Evolutionary conservation across 2,888 invertebrate genomes (phyloP), one percentile per base, ranked within the genome.

Genomic region (Ischnura elegans): DNA sequence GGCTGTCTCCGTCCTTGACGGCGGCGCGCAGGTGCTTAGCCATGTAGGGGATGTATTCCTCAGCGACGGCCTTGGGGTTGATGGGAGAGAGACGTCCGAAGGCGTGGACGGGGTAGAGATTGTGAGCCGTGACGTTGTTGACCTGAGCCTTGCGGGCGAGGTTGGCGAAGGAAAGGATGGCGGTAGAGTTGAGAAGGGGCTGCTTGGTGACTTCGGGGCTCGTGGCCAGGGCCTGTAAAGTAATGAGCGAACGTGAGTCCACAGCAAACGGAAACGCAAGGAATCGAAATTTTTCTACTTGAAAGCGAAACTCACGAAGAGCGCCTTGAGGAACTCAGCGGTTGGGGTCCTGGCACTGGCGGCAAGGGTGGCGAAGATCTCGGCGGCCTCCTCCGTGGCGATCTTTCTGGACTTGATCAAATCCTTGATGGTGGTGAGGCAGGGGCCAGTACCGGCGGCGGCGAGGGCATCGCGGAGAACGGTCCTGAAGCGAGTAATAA

Each of bases 381-480:
- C 95, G 21, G 97, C 97, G 36, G 97, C 97, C 96, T 97, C 97
- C 93, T 96, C 95, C 25, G 96, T 96, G 94, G 96, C 94, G 36
- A 97, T 95, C 95, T 97, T 96, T 87, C 96, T 96, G 93, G 95
- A 96, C 94, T 96, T 95, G 94, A 97, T 97, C 97, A 97, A 97
- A 25, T 96, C 95, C 95, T 96, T 96, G 94, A 98, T 96, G 94
- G 96, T 96, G 93, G 97, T 95, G 94, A 97, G 96, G 90, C 98
- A 97, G 1, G 98, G 97, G 87, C 97, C 97, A n/a, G 97, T 98
- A 93, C 98, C 98, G 42, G 97, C 96, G 95, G 97, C 97, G 21
- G 97, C 96, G 2, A 97, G 96, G 47, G 97, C 97, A 95, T 97
- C 98, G 87, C 97, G 97, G 96, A 96, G 97, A n/a, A 97, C 96